Conservation (phyloP, 2,113 vertebrate species). For the Anolis sagrei region DNA sequence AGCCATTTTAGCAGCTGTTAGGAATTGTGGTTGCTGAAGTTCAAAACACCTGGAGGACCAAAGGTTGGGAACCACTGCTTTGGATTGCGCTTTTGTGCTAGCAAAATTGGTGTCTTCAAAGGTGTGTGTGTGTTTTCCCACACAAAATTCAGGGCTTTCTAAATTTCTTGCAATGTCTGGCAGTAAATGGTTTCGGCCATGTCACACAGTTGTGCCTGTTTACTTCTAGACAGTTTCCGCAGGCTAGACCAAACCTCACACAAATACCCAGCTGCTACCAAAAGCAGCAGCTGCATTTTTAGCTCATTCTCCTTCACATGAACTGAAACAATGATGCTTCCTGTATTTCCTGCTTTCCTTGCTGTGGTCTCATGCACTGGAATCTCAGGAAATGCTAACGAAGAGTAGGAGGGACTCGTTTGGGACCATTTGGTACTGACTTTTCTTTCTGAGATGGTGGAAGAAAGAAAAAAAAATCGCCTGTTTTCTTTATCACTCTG, state of each 20-base stretch:
- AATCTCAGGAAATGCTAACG: neutral
- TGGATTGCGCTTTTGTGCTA: no score
- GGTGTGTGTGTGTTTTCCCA: neutral
- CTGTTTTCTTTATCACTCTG: neutral
- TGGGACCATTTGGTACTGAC: neutral
- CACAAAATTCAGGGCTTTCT: neutral
- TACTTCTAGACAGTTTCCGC: neutral
- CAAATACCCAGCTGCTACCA: neutral
- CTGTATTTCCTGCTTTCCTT: no score
- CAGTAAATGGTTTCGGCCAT: neutral
- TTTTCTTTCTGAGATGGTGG: neutral
- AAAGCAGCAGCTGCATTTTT: neutral
- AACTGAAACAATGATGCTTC: neutral
- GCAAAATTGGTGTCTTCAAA: neutral
- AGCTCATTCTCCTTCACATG: neutral
- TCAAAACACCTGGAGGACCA: no score
- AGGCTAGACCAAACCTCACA: neutral
- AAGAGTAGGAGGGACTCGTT: neutral
- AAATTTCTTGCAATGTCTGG: neutral
- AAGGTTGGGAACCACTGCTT: no score
- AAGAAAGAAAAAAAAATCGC: neutral
- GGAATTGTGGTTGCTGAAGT: no score
- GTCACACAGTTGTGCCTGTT: no score
- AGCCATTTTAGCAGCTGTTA: no score
- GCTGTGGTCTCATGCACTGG: no score